These are phyloP conservation scores for Oplegnathus fasciatus DNA, from an alignment of 2,113 vertebrate genomes.

Conservation along the genomic window DNA sequence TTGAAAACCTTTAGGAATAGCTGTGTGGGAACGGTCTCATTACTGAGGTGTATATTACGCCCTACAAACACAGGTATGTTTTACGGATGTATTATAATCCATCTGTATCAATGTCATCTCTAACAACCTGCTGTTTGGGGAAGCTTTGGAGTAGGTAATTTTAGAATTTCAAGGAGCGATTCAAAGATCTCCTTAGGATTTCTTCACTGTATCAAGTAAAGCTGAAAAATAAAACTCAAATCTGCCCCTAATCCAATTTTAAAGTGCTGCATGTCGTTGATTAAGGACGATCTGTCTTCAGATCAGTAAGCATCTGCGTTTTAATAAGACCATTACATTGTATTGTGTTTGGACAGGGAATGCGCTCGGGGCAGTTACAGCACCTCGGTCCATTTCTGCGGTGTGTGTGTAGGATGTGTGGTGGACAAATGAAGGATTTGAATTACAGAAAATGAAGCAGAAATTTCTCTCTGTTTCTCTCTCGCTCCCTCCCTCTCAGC, in stretches of 20 bases:
- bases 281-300: slow-evolving; percentile 43
- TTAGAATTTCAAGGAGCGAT: slow-evolving; percentile 11
- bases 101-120: slow-evolving; percentile 58
- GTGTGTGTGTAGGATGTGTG: neutral
- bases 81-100: slow-evolving; percentile 54
- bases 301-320: slow-evolving; percentile 46
- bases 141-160: slow-evolving; percentile 41
- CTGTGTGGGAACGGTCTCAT: slow-evolving; percentile 68
- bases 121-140: slow-evolving; percentile 36
- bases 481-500: neutral
- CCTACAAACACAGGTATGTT: slow-evolving; percentile 54
- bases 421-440: slow-evolving; percentile 13
- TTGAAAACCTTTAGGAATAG: slow-evolving; percentile 77
- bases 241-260: slow-evolving; percentile 50
- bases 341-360: slow-evolving; percentile 34
- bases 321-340: slow-evolving; percentile 30
- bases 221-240: slow-evolving; percentile 48
- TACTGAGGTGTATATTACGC: slow-evolving; percentile 69
- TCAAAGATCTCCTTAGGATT: slow-evolving; percentile 24
- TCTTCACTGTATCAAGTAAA: slow-evolving; percentile 34
- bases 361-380: slow-evolving; percentile 1
- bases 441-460: slow-evolving; percentile 40
- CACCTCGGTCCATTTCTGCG: neutral
- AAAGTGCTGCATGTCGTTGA: slow-evolving; percentile 36
- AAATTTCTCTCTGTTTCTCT: slow-evolving; percentile 27